These are phyloP conservation scores for Mormyrops attenuatus DNA, from an alignment of 2,797 vertebrate genomes.

Conservation along the genomic window DNA sequence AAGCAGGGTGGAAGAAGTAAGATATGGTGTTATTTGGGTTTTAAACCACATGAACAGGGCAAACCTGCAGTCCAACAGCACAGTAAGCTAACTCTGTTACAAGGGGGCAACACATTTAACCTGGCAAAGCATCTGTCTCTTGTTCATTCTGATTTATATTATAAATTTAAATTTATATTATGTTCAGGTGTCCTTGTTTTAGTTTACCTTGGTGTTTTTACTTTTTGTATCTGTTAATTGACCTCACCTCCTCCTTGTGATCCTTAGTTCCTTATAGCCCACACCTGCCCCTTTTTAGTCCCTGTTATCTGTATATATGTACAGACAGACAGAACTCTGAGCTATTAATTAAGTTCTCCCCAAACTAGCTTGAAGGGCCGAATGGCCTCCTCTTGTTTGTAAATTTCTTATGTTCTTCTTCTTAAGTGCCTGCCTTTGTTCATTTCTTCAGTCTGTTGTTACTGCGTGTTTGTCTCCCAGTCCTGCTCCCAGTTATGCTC, in stretches of 20 bases:
- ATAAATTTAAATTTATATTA: no score
- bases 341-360: no score
- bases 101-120: background rate
- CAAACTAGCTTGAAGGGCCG: no score
- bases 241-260: background rate
- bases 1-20: background rate
- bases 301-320: background rate
- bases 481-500: background rate
- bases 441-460: background rate
- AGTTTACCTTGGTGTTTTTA: background rate
- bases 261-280: background rate
- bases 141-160: background rate
- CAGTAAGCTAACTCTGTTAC: background rate
- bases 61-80: background rate
- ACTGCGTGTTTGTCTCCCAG: background rate
- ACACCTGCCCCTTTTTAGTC: background rate
- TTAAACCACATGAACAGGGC: background rate
- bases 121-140: background rate
- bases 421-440: background rate
- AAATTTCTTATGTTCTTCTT: no score
- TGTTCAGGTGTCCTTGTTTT: background rate
- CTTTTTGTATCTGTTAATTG: background rate
- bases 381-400: no score
- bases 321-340: no score
- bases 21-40: background rate